phyloP scores from a whole-genome alignment of 1,140 invertebrate genomes.

The Aphelinus atriplicis region DNA sequence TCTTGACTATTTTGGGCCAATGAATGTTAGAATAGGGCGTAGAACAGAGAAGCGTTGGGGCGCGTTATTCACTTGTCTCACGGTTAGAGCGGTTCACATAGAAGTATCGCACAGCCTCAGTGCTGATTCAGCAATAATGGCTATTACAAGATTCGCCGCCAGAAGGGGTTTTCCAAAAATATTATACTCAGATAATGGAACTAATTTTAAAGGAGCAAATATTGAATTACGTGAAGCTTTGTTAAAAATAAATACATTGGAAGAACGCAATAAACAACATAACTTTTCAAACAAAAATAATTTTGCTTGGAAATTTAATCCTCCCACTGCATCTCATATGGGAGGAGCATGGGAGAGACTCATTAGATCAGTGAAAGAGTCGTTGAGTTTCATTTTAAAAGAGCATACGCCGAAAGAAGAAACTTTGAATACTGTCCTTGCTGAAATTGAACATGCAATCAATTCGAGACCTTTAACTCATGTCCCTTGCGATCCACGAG shows the following conservation, averaged over 20 bases:
- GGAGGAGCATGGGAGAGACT: constrained; percentile 50
- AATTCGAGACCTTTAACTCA: constrained; percentile 12
- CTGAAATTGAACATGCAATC: constrained; percentile 14
- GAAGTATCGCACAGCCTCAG: neutral
- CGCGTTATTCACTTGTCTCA: constrained; percentile 2
- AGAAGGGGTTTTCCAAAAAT: neutral
- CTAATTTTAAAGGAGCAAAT: too few species aligned
- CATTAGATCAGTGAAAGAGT: constrained; percentile 42
- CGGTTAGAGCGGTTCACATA: neutral
- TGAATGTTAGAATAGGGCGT: neutral
- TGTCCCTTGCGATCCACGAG: neutral
- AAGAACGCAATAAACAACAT: too few species aligned
- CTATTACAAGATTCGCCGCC: neutral
- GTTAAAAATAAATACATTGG: too few species aligned
- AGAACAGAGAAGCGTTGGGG: neutral
- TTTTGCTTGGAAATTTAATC: constrained; percentile 43
- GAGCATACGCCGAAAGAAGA: constrained; percentile 9
- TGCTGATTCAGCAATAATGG: neutral
- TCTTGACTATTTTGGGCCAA: constrained; percentile 47
- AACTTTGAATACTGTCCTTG: neutral
- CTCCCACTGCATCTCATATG: constrained; percentile 48
- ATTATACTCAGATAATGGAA: neutral
- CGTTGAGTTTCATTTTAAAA: neutral
- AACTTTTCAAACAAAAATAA: neutral
- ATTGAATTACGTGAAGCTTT: too few species aligned